These are phyloP conservation scores for Psittacula cyanocephala DNA, from an alignment of 2,113 vertebrate genomes.

Conservation along the genomic window DNA sequence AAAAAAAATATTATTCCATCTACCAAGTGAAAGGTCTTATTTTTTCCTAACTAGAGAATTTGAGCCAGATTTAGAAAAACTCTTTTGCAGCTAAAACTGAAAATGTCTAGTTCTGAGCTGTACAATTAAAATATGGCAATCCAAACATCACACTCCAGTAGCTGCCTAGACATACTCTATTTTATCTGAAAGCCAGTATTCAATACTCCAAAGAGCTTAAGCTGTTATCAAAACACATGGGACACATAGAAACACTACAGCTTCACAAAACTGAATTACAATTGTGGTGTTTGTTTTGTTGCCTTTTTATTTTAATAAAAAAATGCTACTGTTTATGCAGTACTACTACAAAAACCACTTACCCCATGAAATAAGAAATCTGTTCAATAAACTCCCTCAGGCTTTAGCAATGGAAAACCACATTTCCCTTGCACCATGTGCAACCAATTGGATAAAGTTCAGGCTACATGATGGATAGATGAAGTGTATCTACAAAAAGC, in stretches of 20 bases:
- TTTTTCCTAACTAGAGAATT: not conserved
- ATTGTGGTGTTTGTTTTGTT: not conserved
- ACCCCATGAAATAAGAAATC: not conserved
- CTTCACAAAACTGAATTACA: not conserved
- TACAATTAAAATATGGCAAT: not conserved
- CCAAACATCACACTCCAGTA: not conserved
- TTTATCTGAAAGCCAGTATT: not conserved
- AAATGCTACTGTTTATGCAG: not conserved
- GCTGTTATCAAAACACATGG: not conserved
- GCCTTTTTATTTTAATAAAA: not conserved
- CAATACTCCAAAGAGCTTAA: not conserved
- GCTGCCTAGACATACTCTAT: not conserved
- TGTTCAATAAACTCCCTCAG: not conserved
- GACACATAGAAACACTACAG: not conserved
- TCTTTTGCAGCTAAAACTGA: not conserved
- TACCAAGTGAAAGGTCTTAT: not conserved
- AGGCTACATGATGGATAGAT: not conserved
- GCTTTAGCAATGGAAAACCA: not conserved
- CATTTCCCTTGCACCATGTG: not conserved
- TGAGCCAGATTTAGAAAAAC: not conserved
- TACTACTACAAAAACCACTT: not conserved
- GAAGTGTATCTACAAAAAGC: not conserved
- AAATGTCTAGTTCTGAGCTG: not conserved
- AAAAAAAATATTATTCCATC: not conserved
- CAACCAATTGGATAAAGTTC: not conserved